Conservation (phyloP, 2,797 vertebrate genomes). For the Ceyx erithaca region DNA sequence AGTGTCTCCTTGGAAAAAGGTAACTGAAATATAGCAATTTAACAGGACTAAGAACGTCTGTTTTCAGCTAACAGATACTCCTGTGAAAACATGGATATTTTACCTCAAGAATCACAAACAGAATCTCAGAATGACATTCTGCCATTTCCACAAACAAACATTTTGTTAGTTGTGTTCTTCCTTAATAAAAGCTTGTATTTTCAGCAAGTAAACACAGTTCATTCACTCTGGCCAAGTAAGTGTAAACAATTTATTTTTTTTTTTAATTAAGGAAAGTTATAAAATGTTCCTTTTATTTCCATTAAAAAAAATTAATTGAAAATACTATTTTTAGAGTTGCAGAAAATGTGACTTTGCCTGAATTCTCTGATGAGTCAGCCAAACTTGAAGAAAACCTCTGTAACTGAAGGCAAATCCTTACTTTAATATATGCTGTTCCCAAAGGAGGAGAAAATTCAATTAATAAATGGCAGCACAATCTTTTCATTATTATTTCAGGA, state of each 20-base stretch:
- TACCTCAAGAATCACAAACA: background rate
- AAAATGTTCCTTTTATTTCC: background rate
- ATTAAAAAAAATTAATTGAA: background rate
- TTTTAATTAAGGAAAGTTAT: background rate
- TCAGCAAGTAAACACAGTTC: background rate
- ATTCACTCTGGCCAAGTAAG: background rate
- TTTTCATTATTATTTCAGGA: slow-evolving; percentile 43
- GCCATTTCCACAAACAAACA: background rate
- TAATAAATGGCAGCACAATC: background rate
- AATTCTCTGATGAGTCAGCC: background rate
- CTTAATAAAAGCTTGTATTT: background rate
- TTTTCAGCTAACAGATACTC: background rate
- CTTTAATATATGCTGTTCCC: background rate
- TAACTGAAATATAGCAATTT: background rate
- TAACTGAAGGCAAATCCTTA: background rate
- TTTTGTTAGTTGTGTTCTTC: background rate
- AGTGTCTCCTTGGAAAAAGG: background rate
- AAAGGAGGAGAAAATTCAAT: slow-evolving; percentile 29
- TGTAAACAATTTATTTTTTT: background rate
- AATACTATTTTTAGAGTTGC: slow-evolving; percentile 2
- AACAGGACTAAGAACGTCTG: background rate
- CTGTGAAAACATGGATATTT: background rate
- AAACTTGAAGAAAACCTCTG: background rate
- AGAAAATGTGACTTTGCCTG: background rate
- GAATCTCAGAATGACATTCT: background rate